A percentile compares a stretch with the other conserved stretches of the same genome.
Conservation (phyloP, 2,888 invertebrate genomes). For the Orchesella flavescens region DNA sequence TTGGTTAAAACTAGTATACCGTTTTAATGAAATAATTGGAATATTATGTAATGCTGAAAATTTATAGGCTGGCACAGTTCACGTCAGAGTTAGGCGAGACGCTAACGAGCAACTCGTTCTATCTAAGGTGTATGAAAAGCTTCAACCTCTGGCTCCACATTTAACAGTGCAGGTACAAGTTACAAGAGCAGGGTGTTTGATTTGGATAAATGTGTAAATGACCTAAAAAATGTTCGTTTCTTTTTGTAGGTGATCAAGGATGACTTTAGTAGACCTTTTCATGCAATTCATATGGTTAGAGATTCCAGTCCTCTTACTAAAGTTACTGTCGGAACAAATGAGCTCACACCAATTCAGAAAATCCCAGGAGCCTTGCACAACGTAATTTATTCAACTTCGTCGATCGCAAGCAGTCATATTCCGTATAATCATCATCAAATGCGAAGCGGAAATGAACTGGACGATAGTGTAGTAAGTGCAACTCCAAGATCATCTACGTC, state of each 20-base stretch:
- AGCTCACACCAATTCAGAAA: conserved; percentile 65
- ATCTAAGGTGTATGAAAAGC: conserved; percentile 77
- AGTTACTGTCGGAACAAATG: conserved; percentile 44
- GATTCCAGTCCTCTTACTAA: conserved; percentile 62
- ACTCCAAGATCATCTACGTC: conserved; percentile 42
- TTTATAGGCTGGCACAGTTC: conserved; percentile 77
- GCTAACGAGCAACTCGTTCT: conserved; percentile 80
- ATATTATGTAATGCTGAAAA: no score
- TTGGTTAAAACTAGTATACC: neutral
- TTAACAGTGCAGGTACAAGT: conserved; percentile 79
- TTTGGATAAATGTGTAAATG: neutral
- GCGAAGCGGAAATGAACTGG: conserved; percentile 13
- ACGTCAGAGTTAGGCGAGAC: conserved; percentile 78
- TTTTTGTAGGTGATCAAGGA: conserved; percentile 67
- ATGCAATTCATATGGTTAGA: conserved; percentile 64
- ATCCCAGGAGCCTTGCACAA: conserved; percentile 55
- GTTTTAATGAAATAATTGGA: no score
- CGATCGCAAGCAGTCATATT: conserved; percentile 50
- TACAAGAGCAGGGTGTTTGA: no score
- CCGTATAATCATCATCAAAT: conserved; percentile 40
- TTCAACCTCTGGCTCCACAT: conserved; percentile 77
- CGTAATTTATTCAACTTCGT: conserved; percentile 63
- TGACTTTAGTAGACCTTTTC: conserved; percentile 68
- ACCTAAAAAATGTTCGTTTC: neutral
- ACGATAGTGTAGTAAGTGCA: conserved; percentile 24